phyloP scores from a whole-genome alignment of 2,113 vertebrate species.

The Halichoeres trimaculatus region DNA sequence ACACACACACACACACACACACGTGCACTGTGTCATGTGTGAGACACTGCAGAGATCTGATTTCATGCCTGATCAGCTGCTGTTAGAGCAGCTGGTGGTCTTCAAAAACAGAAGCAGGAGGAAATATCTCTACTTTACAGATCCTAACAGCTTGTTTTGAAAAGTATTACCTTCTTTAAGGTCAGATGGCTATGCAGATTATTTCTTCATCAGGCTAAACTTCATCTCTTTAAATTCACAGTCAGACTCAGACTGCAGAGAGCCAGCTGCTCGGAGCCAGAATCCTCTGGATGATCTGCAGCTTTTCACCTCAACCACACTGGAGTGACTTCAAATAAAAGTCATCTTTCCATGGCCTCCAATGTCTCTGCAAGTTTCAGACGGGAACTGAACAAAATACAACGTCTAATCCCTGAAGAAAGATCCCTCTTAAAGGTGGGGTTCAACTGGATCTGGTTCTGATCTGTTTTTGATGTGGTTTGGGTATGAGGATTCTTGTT shows the following conservation, averaged over 20 bases:
- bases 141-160: slow-evolving; percentile 35
- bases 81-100: no score
- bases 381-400: slow-evolving; percentile 1
- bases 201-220: slow-evolving; percentile 5
- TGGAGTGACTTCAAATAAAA: slow-evolving; percentile 19
- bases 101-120: background rate
- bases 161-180: background rate
- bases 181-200: slow-evolving; percentile 12
- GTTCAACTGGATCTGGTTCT: background rate
- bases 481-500: background rate
- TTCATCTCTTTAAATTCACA: slow-evolving; percentile 21
- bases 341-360: background rate
- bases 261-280: background rate
- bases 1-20: no score
- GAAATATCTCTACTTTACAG: slow-evolving; percentile 26
- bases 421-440: background rate
- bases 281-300: slow-evolving; percentile 13
- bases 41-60: no score
- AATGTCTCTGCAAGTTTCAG: slow-evolving; percentile 2
- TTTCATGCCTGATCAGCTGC: no score
- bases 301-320: background rate
- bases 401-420: slow-evolving; percentile 18
- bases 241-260: background rate
- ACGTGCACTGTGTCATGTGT: no score
- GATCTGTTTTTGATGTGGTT: background rate